A percentile compares a stretch with the other conserved stretches of the same genome.
phyloP scores from a whole-genome alignment of 1,140 invertebrate species.

The Nasonia giraulti region DNA sequence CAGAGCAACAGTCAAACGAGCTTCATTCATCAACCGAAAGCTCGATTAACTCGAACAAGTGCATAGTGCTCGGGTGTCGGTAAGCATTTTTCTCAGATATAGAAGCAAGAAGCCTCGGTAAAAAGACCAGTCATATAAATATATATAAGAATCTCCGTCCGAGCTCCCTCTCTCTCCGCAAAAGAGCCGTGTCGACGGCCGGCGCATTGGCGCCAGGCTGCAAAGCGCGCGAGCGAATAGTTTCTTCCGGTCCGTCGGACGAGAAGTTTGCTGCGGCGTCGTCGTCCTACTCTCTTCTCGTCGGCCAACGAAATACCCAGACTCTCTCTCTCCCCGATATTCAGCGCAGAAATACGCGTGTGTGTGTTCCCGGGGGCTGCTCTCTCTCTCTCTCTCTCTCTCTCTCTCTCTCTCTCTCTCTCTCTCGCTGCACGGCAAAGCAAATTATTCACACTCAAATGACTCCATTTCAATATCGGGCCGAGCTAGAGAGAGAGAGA shows the following conservation, averaged over 20 bases:
- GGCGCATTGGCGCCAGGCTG: neutral
- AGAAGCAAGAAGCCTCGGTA: too few relatives aligned
- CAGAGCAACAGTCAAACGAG: too few relatives aligned
- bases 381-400: too few relatives aligned
- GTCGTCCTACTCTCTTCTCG: neutral
- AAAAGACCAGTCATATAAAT: too few relatives aligned
- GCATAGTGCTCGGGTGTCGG: too few relatives aligned
- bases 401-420: too few relatives aligned
- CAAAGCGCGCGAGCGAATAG: conserved; percentile 37
- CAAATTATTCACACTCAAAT: conserved; percentile 77
- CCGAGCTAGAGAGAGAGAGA: conserved; percentile 57
- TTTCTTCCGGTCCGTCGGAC: conserved; percentile 46
- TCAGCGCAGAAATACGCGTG: conserved; percentile 41
- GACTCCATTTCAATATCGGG: conserved; percentile 77
- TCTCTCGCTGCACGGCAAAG: conserved; percentile 64
- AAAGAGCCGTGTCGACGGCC: conserved; percentile 9
- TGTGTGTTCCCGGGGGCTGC: conserved; percentile 38
- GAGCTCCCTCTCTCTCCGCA: neutral
- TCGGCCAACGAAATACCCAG: conserved; percentile 40
- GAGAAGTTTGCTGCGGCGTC: conserved; percentile 45
- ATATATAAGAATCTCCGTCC: neutral
- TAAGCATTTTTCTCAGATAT: too few relatives aligned
- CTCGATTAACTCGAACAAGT: too few relatives aligned
- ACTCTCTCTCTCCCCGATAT: conserved; percentile 32
- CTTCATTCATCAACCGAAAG: too few relatives aligned